Evolutionary conservation across 2,797 vertebrate genomes (phyloP).

Genomic region (Threskiornis aethiopicus): DNA sequence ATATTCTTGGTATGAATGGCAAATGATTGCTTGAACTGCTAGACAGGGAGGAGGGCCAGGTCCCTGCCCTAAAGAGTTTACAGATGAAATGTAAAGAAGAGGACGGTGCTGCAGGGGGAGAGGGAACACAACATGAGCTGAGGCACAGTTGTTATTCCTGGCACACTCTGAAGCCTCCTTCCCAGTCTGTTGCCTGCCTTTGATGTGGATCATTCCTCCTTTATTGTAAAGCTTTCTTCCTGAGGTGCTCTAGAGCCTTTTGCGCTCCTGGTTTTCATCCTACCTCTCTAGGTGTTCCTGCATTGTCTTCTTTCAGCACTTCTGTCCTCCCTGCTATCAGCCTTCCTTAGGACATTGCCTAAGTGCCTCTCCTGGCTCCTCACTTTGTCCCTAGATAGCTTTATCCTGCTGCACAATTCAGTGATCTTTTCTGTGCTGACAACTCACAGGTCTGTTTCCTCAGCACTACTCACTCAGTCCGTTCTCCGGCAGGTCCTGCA

Average conservation of each 20-base stretch:
- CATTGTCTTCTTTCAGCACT: neutral
- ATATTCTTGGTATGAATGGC: neutral
- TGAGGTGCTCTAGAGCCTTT: neutral
- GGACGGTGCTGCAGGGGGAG: neutral
- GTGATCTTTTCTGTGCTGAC: neutral
- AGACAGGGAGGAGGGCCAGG: neutral
- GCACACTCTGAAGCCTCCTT: slow-evolving; percentile 30
- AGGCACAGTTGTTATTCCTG: slow-evolving; percentile 47
- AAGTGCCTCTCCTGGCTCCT: neutral
- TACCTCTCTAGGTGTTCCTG: neutral
- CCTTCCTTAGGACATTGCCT: neutral
- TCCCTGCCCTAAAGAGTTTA: slow-evolving; percentile 19
- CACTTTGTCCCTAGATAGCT: neutral
- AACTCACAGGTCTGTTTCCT: neutral
- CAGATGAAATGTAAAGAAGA: neutral
- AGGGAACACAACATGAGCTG: neutral
- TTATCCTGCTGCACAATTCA: neutral
- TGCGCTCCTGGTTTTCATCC: neutral
- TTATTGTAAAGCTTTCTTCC: slow-evolving; percentile 11
- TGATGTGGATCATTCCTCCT: slow-evolving; percentile 33
- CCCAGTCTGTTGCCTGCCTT: slow-evolving; percentile 37
- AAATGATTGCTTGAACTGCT: neutral
- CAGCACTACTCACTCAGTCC: neutral
- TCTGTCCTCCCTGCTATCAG: neutral
- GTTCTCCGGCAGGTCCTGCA: neutral